phyloP scores from a whole-genome alignment of 2,113 vertebrate species.

The Pteropus alecto region DNA sequence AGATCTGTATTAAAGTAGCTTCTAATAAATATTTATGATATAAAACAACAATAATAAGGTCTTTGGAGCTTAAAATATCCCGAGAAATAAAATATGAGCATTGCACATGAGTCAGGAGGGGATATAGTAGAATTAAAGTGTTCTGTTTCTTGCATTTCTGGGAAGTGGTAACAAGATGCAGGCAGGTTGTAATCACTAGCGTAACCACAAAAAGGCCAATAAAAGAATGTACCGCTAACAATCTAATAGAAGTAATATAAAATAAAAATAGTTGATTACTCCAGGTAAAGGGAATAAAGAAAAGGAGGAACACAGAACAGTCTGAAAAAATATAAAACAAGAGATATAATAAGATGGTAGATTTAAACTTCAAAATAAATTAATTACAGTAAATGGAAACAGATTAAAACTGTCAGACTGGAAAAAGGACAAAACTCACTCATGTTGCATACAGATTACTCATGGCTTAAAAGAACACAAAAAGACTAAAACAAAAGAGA shows the following conservation, averaged over 20 bases:
- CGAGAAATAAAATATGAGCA: conserved; percentile 11
- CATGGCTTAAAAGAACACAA: neutral
- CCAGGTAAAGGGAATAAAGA: neutral
- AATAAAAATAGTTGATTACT: conserved; percentile 7
- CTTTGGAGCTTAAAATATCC: neutral
- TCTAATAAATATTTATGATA: neutral
- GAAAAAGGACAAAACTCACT: neutral
- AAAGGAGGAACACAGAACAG: neutral
- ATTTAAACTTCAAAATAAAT: neutral
- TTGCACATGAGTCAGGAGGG: neutral
- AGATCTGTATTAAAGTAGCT: neutral
- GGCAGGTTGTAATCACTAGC: neutral
- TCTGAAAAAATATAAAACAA: neutral
- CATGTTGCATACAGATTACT: neutral
- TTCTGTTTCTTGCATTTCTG: neutral
- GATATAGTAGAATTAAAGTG: neutral
- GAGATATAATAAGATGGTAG: neutral
- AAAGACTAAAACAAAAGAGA: neutral
- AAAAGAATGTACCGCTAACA: neutral
- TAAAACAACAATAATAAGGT: neutral
- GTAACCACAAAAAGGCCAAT: neutral
- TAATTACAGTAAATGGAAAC: neutral
- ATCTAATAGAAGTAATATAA: neutral
- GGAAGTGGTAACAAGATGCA: neutral
- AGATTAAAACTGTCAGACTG: neutral